Evolutionary conservation across 2,888 invertebrate species (phyloP), one percentile per base, ranked within the genome.

Genomic region (Orthosia gracilis): DNA sequence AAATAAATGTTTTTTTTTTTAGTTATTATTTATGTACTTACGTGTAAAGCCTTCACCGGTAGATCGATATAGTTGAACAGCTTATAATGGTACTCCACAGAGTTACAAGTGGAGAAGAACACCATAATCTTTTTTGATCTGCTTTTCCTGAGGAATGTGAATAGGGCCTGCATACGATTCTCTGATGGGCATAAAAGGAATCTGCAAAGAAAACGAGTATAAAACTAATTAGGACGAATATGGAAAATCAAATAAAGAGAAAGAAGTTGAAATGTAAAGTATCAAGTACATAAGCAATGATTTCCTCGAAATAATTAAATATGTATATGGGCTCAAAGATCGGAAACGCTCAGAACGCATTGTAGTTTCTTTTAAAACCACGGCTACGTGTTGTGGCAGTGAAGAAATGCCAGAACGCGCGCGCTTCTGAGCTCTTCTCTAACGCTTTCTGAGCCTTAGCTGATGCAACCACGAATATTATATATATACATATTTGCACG

Each of bases 101-200:
- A 98, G 98, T 99, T 98, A 92, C 99, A 99, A 0, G 99, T 99
- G 70, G 99, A 99, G 94, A 99, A 98, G 97, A 99, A 99, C 3
- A 99, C 99, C 97, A 99, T 98, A 73, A 99, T 98, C 94, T 99
- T 99, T 97, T 99, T 99, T 97, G 98, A 98, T 67, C 98, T 97
- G 92, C 99, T 99, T 96, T 99, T 99, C 95, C 99, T 99, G 23
- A 99, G 97, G 95, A 99, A 99, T 81, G 99, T 99, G 94, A 99
- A 99, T 21, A 99, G 97, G 18, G 99, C 97, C 80, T 99, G 97
- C 92, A 99, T 98, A 78, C 99, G 97, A 92, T 99, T 99, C 87
- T 99, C 99, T 54, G 99, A 98, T 4, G 99, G 99, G 89, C 99
- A 99, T 0, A 99, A 98, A 68, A 99, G 98, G 92, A 99, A 99